These are phyloP conservation scores for Osmerus eperlanus DNA, from an alignment of 2,113 vertebrate genomes.

Conservation along the genomic window DNA sequence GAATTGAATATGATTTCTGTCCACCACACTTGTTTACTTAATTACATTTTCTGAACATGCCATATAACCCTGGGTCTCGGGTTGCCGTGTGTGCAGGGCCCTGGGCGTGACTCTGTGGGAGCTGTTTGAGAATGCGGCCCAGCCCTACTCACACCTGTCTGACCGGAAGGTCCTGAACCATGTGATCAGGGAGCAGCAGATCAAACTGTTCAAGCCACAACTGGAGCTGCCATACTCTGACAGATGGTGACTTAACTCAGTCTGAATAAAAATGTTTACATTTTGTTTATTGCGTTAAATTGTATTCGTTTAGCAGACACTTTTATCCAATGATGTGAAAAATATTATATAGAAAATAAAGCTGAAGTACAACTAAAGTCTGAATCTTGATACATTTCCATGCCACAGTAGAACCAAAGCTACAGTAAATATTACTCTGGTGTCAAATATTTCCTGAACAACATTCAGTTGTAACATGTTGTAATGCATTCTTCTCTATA, in stretches of 20 bases:
- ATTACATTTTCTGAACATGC: neutral
- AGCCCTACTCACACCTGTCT: constrained; percentile 85
- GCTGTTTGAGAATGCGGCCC: constrained; percentile 82
- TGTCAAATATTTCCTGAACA: no score
- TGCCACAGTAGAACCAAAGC: no score
- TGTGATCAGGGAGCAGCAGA: constrained; percentile 88
- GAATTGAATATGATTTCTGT: no score
- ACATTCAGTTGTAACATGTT: no score
- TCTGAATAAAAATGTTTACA: no score
- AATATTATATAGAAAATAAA: no score
- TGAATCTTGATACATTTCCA: neutral
- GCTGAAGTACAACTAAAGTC: neutral
- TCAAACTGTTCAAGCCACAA: constrained; percentile 84
- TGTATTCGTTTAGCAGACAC: no score
- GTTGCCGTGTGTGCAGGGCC: constrained; percentile 72
- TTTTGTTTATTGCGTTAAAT: no score
- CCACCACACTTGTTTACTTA: neutral
- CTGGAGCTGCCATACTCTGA: constrained; percentile 92
- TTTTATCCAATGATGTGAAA: neutral
- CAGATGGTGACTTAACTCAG: constrained; percentile 79
- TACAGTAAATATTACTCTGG: no score
- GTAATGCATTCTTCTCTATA: neutral
- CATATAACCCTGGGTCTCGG: constrained; percentile 3
- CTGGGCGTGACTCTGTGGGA: constrained; percentile 94
- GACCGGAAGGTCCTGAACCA: constrained; percentile 88